Evolutionary conservation across 2,797 vertebrate species (phyloP).

Genomic region (Phylloscopus collybita): DNA sequence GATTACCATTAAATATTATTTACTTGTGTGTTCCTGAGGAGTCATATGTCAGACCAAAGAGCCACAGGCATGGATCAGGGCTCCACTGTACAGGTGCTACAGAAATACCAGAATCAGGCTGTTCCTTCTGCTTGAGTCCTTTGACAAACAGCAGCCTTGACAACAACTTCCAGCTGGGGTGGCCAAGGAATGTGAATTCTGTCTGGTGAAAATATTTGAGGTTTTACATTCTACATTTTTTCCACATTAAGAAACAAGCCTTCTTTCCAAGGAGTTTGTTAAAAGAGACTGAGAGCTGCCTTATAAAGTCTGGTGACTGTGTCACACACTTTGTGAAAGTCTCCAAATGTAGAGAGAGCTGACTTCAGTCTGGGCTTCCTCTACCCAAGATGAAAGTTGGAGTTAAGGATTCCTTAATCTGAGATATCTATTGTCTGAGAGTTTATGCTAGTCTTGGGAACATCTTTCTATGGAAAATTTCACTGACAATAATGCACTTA

Average conservation of each 20-base stretch:
- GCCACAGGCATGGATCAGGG: not conserved
- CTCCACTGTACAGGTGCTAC: constrained; percentile 18
- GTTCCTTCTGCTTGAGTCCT: not conserved
- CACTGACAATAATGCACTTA: not conserved
- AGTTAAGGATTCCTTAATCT: not conserved
- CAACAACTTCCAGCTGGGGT: constrained; percentile 48
- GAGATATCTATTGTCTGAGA: not conserved
- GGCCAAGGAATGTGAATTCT: constrained; percentile 11
- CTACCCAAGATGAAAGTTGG: not conserved
- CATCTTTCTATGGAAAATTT: not conserved
- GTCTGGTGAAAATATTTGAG: constrained; percentile 56
- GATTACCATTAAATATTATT: constrained; percentile 20
- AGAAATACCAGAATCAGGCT: constrained; percentile 11
- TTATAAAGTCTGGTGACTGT: not conserved
- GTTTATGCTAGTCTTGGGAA: not conserved
- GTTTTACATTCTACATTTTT: constrained; percentile 55
- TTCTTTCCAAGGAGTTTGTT: constrained; percentile 30
- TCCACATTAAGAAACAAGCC: constrained; percentile 35
- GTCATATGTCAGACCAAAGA: not conserved
- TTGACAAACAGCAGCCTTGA: constrained; percentile 27
- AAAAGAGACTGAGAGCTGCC: not conserved
- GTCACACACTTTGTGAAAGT: not conserved
- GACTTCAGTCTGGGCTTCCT: not conserved
- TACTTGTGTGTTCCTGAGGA: not conserved
- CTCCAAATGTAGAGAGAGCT: not conserved